Evolutionary conservation across 2,113 vertebrate species (phyloP).

Genomic region (Guaruba guarouba): DNA sequence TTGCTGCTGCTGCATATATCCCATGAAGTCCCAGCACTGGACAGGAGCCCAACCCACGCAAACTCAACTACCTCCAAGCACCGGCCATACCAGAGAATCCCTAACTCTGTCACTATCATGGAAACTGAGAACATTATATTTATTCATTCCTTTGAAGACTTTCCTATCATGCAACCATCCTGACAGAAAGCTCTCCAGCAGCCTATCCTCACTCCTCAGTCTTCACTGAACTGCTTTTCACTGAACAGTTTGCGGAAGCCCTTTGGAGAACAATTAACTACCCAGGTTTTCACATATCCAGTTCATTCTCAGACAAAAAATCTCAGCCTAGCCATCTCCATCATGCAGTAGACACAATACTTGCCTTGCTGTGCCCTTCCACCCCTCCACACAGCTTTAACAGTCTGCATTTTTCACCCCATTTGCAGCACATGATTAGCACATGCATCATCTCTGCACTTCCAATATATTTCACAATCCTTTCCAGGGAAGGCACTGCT

Average conservation of each 20-base stretch:
- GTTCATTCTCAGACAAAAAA: background rate
- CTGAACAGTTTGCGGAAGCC: background rate
- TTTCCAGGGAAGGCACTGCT: rapidly evolving
- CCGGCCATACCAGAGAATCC: background rate
- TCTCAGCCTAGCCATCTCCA: background rate
- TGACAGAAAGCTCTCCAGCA: background rate
- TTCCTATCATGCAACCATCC: too few species aligned
- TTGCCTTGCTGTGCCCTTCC: background rate
- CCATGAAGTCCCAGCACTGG: rapidly evolving
- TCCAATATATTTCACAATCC: background rate
- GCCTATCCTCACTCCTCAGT: background rate
- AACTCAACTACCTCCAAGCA: background rate
- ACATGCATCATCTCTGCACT: background rate
- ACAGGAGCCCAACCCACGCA: background rate
- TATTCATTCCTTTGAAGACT: background rate
- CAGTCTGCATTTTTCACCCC: background rate
- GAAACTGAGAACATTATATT: background rate
- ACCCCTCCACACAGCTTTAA: background rate
- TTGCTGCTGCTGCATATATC: background rate
- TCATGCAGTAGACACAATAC: too few species aligned
- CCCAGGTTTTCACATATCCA: background rate
- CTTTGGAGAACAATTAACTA: background rate
- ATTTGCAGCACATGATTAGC: background rate
- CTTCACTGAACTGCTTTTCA: background rate
- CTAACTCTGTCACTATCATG: rapidly evolving